Base-by-base conservation (phyloP, 2,888 invertebrate genomes). In the Macropis europaea region DNA sequence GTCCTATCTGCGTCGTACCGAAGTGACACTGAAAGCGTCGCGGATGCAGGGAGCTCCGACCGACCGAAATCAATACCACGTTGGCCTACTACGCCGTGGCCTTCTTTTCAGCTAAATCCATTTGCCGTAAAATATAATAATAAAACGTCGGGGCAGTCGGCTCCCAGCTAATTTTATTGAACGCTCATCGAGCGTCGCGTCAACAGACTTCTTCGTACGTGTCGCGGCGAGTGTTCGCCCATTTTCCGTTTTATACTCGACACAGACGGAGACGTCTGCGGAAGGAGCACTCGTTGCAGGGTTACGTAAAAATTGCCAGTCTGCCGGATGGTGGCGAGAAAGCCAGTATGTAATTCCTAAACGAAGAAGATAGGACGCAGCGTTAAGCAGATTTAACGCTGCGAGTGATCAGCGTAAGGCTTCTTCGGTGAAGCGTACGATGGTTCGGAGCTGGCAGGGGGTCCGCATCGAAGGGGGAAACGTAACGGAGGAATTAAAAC, bases 51-150 rank as follows among this genome's bases (percentile, higher is more conserved):
- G 76, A 79, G 60, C 79, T 75, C 75, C 68, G 64, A 52, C 72
- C 63, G 60, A 73, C 79, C 79, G 82, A 83, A 83, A 82, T 82
- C 82, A 83, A 82, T 82, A 82, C 79, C 77, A 73, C 63, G 74
- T 47, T 83, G 83, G 79, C 80, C 82, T 82, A 85, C 82, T 81
- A 78, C 83, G 84, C 57, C 80, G 81, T 82, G 79, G 76, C 82
- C 82, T 84, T 82, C 84, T 84, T 84, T 83, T 77, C 76, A 67
- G 64, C 53, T 74, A 80, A 81, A 77, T 70, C 66, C 74, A 70
- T 73, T 82, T 72, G 59, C 54, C 48, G 40, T n/a, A 43, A 15
- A 50, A 62, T 40, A 63, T 61, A 54, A 54, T 40, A 47, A 42
- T 6, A 19, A 28, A 17, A 38, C 32, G 48, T 7, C 36, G 6